Conservation (phyloP, 2,888 invertebrate species). For the Podabrus alpinus region DNA sequence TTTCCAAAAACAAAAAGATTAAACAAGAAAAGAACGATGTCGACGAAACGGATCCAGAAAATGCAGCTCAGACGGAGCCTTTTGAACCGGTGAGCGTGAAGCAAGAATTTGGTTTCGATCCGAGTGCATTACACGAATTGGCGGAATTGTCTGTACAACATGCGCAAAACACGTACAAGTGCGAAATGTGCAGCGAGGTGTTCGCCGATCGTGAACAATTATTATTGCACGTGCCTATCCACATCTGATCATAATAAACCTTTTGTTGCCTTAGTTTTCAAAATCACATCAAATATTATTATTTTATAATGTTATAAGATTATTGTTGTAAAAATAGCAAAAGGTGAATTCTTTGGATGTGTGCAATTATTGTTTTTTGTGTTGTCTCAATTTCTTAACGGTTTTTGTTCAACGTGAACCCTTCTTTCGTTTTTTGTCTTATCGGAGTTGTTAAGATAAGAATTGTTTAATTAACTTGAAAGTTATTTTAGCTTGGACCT, state of each 20-base stretch:
- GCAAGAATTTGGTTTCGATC: slow-evolving; percentile 48
- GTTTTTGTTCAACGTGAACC: not conserved
- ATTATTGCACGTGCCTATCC: slow-evolving; percentile 79
- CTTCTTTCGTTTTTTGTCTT: not conserved
- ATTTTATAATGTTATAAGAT: not conserved
- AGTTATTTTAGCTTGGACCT: not conserved
- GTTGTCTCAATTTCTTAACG: not conserved
- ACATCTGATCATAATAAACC: slow-evolving; percentile 66
- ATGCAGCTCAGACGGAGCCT: slow-evolving; percentile 25
- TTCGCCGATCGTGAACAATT: slow-evolving; percentile 75
- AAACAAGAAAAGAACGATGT: slow-evolving; percentile 40
- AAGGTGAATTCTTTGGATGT: not conserved
- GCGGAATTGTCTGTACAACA: slow-evolving; percentile 58
- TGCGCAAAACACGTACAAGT: slow-evolving; percentile 64
- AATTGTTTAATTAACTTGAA: not conserved
- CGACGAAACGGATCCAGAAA: slow-evolving; percentile 51
- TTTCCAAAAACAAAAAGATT: slow-evolving; percentile 48
- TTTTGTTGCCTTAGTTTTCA: not conserved
- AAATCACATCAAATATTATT: not conserved
- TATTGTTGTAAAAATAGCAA: not conserved
- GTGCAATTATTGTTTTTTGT: not conserved
- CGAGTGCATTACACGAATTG: slow-evolving; percentile 57
- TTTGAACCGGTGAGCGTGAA: not conserved
- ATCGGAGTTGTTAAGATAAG: not conserved
- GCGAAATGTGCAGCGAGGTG: slow-evolving; percentile 81